Evolutionary conservation across 2,797 vertebrate genomes (phyloP), one percentile per base, ranked within the genome.

Genomic region (Bradypodion ventrale): DNA sequence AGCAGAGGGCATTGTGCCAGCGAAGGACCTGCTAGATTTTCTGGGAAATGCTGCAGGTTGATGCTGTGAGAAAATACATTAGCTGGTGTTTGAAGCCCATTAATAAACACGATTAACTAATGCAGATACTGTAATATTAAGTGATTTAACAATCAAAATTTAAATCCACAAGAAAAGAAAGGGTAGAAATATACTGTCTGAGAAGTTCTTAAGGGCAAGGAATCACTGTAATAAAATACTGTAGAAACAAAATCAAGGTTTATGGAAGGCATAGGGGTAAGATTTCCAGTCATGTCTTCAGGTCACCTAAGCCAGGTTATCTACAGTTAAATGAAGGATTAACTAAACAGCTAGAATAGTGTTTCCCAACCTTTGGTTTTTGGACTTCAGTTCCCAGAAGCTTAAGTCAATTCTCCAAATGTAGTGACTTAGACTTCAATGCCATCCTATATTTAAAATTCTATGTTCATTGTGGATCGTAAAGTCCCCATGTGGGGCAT

Each of bases 381-480:
- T n/a, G n/a, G n/a, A n/a, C n/a, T n/a, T n/a, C n/a, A n/a, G n/a
- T n/a, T n/a, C n/a, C n/a, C n/a, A n/a, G n/a, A n/a, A n/a, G n/a
- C n/a, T n/a, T n/a, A n/a, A n/a, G n/a, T n/a, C n/a, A n/a, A n/a
- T n/a, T n/a, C n/a, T n/a, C n/a, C n/a, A n/a, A n/a, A n/a, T n/a
- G n/a, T n/a, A n/a, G n/a, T n/a, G n/a, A n/a, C n/a, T n/a, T n/a
- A n/a, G n/a, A 99, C 99, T 99, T 99, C 97, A 96, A 96, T 98
- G 98, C 98, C 98, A 97, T 98, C 97, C 98, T 98, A 96, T 98
- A 98, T 99, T 99, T 99, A 99, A 99, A 99, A 98, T 98, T 98
- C 97, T 98, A 97, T 97, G 98, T 99, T 99, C 98, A 98, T 98
- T 99, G 98, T 98, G 98, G 98, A 99, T 99, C 98, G 98, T 98